Evolutionary conservation across 2,113 vertebrate species (phyloP), one percentile per base, ranked within the genome.

Genomic region (Sebastes schlegelii): DNA sequence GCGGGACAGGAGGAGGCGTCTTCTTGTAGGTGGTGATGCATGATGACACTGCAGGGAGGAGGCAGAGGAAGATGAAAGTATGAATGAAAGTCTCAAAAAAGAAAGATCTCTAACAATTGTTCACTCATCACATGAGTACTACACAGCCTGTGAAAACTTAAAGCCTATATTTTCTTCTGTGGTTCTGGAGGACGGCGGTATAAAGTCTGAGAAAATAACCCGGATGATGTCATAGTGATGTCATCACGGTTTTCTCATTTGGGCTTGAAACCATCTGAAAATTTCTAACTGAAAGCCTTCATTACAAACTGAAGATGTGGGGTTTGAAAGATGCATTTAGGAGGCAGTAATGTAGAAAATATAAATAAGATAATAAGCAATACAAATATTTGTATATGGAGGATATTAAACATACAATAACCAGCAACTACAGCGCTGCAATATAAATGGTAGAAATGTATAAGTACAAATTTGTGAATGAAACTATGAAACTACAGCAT

Each of bases 1-100:
- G 98, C 70, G 98, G 98, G 77, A 99, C 98, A 1, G 98, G 98
- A 49, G 98, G 98, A 0, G 98, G 98, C 7, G 97, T 99, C 95
- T 99, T 99, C 96, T 99, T 99, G 94, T 99, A 99, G 82, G 98
- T 99, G 85, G 98, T 99, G 93, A 99, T 99, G 94, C 98, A 99
- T 95, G 98, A 99, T 81, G 98, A 99, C 93, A 99, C 98, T 99
- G 93, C 51, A 91, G 74, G 61, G 26, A 79, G 57, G 60, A 77
- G 9, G 70, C 16, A 75, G 23, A 62, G 19, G 69, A 45, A 72
- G 6, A 78, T 4, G 2, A 51, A 68, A 13, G 8, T 14, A n/a
- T 45, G 5, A 55, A 74, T 11, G 3, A 55, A 72, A n/a, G 10
- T 58, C 10, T 51, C 0, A 62, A 34, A 26, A 34, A 34, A 34